phyloP scores from a whole-genome alignment of 2,888 invertebrate species.

The Automeris io region DNA sequence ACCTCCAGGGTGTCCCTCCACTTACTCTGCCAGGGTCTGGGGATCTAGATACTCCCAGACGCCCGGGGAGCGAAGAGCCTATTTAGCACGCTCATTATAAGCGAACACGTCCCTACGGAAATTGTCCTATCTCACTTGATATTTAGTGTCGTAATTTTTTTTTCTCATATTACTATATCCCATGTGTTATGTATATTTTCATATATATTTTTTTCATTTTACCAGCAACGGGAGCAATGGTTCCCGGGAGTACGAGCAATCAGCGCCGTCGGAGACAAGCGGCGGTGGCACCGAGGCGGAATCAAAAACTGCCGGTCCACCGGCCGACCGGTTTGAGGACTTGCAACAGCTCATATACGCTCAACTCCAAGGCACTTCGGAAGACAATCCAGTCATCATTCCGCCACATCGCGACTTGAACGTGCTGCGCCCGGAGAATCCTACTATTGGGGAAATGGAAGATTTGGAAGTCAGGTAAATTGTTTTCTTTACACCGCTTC shows the following conservation, averaged over 20 bases:
- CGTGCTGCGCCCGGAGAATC: conserved; percentile 77
- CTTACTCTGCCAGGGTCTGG: too few species aligned
- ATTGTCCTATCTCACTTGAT: too few species aligned
- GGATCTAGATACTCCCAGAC: too few species aligned
- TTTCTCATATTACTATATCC: too few species aligned
- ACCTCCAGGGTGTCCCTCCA: too few species aligned
- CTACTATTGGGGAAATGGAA: conserved; percentile 83
- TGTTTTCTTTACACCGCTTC: too few species aligned
- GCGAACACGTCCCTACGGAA: too few species aligned
- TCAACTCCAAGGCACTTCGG: conserved; percentile 67
- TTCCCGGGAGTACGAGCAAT: conserved; percentile 66
- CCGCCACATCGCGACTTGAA: conserved; percentile 75
- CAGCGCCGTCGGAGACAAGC: conserved; percentile 61
- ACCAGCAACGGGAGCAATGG: conserved; percentile 59
- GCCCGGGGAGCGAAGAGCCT: too few species aligned
- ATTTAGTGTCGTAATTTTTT: too few species aligned
- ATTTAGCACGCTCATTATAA: too few species aligned
- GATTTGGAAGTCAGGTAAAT: conserved; percentile 76
- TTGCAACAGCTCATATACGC: conserved; percentile 73
- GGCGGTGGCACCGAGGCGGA: conserved; percentile 39
- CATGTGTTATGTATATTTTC: not conserved
- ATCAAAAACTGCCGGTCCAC: conserved; percentile 56
- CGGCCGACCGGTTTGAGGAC: conserved; percentile 79
- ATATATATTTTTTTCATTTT: conserved; percentile 6
- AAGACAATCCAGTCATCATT: conserved; percentile 69